These are phyloP conservation scores for Lamellibrachia columna DNA, from an alignment of 2,888 invertebrate species.

Conservation along the genomic window DNA sequence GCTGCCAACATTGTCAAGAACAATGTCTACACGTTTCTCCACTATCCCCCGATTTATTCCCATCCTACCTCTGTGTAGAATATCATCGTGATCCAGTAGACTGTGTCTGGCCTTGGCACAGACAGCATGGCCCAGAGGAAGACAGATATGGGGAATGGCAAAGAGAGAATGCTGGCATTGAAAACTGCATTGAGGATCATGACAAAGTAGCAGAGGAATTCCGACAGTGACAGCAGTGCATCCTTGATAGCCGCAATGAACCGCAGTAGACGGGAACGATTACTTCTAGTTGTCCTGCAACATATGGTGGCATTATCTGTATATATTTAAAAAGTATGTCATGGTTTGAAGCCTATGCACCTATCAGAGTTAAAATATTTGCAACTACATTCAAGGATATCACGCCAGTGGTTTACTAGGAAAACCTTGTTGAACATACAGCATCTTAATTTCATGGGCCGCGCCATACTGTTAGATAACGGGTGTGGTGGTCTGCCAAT, in stretches of 20 bases:
- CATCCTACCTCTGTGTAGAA: conserved; percentile 17
- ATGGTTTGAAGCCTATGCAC: too few species aligned
- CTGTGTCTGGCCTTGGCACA: conserved; percentile 13
- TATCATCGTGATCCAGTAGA: conserved; percentile 26
- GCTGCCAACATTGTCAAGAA: too few species aligned
- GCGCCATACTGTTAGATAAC: too few species aligned
- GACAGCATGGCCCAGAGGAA: conserved; percentile 25
- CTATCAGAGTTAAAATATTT: too few species aligned
- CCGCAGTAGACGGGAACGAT: neutral
- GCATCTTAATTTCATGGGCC: too few species aligned
- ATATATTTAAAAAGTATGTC: neutral
- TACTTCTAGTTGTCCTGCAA: neutral
- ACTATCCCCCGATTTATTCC: neutral
- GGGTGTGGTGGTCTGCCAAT: too few species aligned
- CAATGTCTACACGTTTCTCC: neutral
- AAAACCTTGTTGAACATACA: too few species aligned
- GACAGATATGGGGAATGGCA: conserved; percentile 23
- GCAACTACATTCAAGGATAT: too few species aligned
- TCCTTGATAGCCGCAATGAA: neutral
- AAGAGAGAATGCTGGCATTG: conserved; percentile 23
- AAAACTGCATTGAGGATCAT: conserved; percentile 24
- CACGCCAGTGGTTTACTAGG: too few species aligned
- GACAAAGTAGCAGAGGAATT: conserved; percentile 17
- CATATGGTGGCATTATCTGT: neutral
- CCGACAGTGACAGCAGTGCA: conserved; percentile 3